These are phyloP conservation scores for Agrilus planipennis DNA, from an alignment of 1,140 invertebrate genomes.

Conservation along the genomic window DNA sequence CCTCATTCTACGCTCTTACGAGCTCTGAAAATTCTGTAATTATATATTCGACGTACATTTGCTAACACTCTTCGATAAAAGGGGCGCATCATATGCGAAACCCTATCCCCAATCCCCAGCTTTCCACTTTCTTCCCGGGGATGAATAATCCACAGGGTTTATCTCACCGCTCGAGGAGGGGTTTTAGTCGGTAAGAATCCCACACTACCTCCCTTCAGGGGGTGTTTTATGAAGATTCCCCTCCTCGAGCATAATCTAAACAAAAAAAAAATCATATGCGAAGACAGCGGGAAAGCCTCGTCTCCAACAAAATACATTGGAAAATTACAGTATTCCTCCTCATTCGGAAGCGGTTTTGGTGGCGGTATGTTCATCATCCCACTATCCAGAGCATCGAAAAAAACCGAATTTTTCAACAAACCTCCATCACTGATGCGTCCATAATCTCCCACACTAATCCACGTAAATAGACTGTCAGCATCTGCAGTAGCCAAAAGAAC, in stretches of 20 bases:
- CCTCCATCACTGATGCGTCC: slow-evolving; percentile 23
- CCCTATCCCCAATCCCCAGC: too few relatives aligned
- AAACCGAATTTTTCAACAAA: slow-evolving; percentile 6
- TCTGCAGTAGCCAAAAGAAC: slow-evolving; percentile 35
- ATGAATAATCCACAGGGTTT: too few relatives aligned
- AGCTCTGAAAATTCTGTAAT: slow-evolving; percentile 3
- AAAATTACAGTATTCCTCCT: slow-evolving; percentile 2
- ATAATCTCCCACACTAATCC: slow-evolving; percentile 33
- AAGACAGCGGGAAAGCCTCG: slow-evolving; percentile 18
- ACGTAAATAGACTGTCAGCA: slow-evolving; percentile 32
- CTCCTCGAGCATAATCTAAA: too few relatives aligned
- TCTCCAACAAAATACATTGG: slow-evolving; percentile 14
- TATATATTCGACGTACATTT: slow-evolving; percentile 1
- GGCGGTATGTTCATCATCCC: slow-evolving; percentile 8
- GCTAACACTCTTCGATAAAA: slow-evolving; percentile 10
- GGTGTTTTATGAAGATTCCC: too few relatives aligned
- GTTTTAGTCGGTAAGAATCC: too few relatives aligned
- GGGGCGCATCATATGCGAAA: slow-evolving; percentile 16
- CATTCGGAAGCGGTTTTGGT: neutral
- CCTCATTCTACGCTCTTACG: slow-evolving; percentile 6
- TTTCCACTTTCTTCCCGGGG: too few relatives aligned
- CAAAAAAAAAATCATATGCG: too few relatives aligned
- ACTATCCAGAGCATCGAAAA: slow-evolving; percentile 7
- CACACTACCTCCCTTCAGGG: too few relatives aligned
- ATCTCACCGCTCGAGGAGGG: too few relatives aligned